Evolutionary conservation across 2,113 vertebrate genomes (phyloP).

Genomic region (Xiphophorus hellerii): DNA sequence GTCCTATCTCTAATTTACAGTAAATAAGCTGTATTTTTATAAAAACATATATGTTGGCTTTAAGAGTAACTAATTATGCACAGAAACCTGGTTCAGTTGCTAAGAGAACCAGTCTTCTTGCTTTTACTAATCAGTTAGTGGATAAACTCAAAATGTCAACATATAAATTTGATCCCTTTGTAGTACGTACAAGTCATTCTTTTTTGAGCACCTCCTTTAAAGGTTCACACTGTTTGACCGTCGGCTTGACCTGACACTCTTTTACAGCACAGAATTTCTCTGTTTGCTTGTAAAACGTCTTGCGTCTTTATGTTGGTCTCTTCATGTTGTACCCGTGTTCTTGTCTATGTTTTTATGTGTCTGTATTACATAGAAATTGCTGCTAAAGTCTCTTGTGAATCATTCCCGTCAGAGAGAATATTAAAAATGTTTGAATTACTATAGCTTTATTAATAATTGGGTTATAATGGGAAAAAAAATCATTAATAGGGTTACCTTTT

Average conservation of each 20-base stretch:
- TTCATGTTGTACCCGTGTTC: conserved; percentile 12
- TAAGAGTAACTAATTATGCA: not conserved
- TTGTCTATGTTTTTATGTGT: not conserved
- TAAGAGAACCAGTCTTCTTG: conserved; percentile 20
- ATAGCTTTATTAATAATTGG: not conserved
- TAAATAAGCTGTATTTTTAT: not conserved
- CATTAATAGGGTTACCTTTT: conserved; percentile 1
- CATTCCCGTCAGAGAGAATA: not conserved
- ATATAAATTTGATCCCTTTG: conserved; percentile 45
- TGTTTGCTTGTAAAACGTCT: conserved; percentile 54
- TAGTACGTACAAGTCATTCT: conserved; percentile 30
- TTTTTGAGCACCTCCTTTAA: conserved; percentile 40
- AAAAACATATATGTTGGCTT: not conserved
- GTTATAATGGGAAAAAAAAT: not conserved
- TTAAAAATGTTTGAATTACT: not conserved
- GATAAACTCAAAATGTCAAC: conserved; percentile 68
- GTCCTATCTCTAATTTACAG: not conserved
- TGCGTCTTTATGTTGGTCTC: conserved; percentile 39
- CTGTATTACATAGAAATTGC: not conserved
- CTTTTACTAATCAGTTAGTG: conserved; percentile 22
- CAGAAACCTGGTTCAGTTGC: not conserved
- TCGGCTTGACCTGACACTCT: conserved; percentile 59
- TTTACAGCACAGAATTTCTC: conserved; percentile 49
- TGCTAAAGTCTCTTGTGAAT: not conserved
- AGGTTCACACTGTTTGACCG: conserved; percentile 52